Evolutionary conservation across 2,113 vertebrate genomes (phyloP), one percentile per base, ranked within the genome.

Genomic region (Trematocara variabile): DNA sequence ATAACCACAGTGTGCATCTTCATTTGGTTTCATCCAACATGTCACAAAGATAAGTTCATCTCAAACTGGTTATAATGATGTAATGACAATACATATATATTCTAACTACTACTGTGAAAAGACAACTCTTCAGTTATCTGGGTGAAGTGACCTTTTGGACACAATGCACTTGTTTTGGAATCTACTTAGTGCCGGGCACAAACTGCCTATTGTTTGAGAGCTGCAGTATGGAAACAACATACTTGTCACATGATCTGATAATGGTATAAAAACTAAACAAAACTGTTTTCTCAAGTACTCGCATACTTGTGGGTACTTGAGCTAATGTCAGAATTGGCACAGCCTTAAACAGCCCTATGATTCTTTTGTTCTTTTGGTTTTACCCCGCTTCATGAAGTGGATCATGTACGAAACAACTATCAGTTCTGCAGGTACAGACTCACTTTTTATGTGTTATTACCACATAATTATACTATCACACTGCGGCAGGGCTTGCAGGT

Each of bases 391-490:
- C 41, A 48, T 8, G 7, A 48, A 75, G 14, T 48, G 68, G 41
- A n/a, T 75, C 68, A n/a, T 75, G 68, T 39, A 37, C 9, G 33
- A 5, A 60, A 18, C 18, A 70, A 37, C 44, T 16, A 33, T 41
- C 41, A 7, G 7, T 77, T 52, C 34, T 60, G 55, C 9, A 37
- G 1, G 1, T 33, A 60, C 22, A 20, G 18, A 86, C 30, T 73
- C 30, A 6, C 33, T 53, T 81, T 85, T 52, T 25, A 4, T 52
- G 60, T 34, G 33, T 34, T 30, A 30, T 75, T n/a, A 25, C 12
- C 58, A 22, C 9, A n/a, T 79, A 86, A 86, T 73, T 13, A 86
- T 50, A 46, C 5, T 7, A 25, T 56, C 56, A 78, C 20, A 48
- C n/a, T 11, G 46, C 3, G 9, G 2, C 8, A 33, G 28, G 2